Percentiles rank a stretch among this genome's conserved stretches.
phyloP scores from a whole-genome alignment of 2,888 invertebrate species.

The Hemithea aestivaria region DNA sequence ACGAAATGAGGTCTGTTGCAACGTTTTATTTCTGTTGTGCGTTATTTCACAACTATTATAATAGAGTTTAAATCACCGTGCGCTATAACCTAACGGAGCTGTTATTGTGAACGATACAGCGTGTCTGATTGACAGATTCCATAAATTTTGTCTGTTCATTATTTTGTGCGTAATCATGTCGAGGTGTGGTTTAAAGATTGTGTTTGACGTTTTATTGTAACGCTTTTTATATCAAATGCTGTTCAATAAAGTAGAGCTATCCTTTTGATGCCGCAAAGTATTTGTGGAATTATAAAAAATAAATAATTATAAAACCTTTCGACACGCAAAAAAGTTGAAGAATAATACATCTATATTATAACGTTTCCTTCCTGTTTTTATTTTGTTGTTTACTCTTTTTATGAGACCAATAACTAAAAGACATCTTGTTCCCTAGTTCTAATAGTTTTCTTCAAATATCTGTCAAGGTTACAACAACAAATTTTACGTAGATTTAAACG shows the following conservation, averaged over 20 bases:
- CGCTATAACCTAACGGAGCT: conserved; percentile 16
- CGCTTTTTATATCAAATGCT: no score
- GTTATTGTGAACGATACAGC: conserved; percentile 20
- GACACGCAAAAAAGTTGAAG: no score
- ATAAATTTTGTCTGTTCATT: conserved; percentile 22
- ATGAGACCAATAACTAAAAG: no score
- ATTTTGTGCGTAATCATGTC: conserved; percentile 10
- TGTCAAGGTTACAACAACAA: conserved; percentile 51
- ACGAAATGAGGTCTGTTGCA: no score
- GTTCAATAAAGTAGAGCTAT: no score
- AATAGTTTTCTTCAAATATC: conserved; percentile 42
- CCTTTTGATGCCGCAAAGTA: no score
- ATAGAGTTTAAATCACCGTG: conserved; percentile 9
- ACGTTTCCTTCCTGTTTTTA: background rate
- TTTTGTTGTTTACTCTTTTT: no score
- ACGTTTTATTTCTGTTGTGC: no score
- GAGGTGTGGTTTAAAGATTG: conserved; percentile 1
- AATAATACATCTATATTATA: no score
- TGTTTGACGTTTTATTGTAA: conserved; percentile 1
- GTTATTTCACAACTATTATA: background rate
- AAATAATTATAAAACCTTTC: no score
- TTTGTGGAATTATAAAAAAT: no score
- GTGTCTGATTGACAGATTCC: conserved; percentile 21
- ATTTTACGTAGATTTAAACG: conserved; percentile 33
- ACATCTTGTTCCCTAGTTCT: no score